Conservation (phyloP, 2,797 vertebrate species). For the Phalloptychus januarius region DNA sequence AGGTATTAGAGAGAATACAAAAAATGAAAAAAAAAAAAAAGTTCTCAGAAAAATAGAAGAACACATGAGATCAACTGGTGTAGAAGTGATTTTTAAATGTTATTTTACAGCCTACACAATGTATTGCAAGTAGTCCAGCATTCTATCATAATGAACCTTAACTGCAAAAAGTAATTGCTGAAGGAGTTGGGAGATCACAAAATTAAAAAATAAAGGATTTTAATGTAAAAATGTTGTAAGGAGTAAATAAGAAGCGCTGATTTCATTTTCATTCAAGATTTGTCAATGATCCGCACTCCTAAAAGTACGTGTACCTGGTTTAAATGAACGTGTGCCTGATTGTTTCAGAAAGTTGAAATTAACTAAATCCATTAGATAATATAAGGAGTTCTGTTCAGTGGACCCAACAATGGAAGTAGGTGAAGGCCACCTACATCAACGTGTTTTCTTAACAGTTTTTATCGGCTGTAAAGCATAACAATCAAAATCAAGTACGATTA, state of each 20-base stretch:
- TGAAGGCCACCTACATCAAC: background rate
- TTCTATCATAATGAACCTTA: background rate
- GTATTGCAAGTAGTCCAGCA: background rate
- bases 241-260: background rate
- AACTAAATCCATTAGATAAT: background rate
- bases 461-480: background rate
- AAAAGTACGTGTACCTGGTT: no score
- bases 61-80: no score
- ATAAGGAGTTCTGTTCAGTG: background rate
- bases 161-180: background rate
- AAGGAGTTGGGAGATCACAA: background rate
- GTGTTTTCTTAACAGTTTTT: background rate
- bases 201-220: background rate
- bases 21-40: background rate
- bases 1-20: background rate
- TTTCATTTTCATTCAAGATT: background rate
- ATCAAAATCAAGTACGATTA: background rate
- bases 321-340: no score
- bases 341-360: background rate
- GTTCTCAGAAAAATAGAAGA: no score
- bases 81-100: no score
- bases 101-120: no score
- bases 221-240: background rate
- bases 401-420: background rate
- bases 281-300: background rate